Conservation (phyloP, 2,797 vertebrate genomes). For the Microctenopoma lineatum region DNA sequence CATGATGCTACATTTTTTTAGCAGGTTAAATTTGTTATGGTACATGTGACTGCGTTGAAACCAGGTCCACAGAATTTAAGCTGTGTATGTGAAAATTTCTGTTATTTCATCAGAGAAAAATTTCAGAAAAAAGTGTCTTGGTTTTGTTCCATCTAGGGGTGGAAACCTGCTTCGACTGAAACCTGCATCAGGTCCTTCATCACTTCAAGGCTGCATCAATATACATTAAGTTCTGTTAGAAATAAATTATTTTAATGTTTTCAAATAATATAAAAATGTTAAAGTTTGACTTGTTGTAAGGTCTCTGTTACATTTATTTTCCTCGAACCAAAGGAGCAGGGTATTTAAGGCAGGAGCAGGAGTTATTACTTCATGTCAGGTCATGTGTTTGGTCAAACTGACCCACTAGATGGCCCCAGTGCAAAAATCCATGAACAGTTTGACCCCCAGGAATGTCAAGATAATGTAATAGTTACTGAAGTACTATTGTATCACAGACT, state of each 20-base stretch:
- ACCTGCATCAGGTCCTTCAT: neutral
- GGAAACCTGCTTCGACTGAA: no score
- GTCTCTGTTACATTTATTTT: neutral
- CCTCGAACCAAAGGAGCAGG: neutral
- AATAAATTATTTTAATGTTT: neutral
- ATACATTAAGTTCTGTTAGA: neutral
- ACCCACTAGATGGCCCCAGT: conserved; percentile 6
- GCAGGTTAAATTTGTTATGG: neutral
- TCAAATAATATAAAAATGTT: neutral
- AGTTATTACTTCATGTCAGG: neutral
- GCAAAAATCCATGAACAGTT: neutral
- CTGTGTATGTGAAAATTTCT: neutral
- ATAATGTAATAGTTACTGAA: neutral
- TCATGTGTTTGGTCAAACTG: neutral
- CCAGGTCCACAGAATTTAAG: neutral
- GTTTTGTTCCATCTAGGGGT: conserved; percentile 64
- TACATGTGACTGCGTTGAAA: neutral
- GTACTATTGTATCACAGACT: neutral
- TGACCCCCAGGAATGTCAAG: neutral
- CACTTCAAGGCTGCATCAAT: neutral
- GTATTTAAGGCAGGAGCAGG: neutral
- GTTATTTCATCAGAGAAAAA: neutral
- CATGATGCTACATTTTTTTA: neutral
- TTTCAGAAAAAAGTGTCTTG: neutral
- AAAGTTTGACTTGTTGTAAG: neutral